Evolutionary conservation across 2,797 vertebrate genomes (phyloP).

Genomic region (Coranthus polyacanthus): DNA sequence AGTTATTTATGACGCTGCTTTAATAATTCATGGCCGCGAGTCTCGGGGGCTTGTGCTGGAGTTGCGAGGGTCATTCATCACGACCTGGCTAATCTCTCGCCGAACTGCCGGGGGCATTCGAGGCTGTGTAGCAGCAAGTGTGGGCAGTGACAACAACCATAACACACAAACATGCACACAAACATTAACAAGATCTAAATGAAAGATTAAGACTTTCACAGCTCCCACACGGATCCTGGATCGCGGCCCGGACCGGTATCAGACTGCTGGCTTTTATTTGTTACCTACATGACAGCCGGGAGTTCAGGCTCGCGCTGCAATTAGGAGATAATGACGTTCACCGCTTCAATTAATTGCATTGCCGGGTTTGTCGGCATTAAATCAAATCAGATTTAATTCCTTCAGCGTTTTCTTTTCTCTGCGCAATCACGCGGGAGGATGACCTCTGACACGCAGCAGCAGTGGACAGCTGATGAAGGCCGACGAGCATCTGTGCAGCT

Average conservation of each 20-base stretch:
- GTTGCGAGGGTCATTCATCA: conserved; percentile 71
- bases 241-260: background rate
- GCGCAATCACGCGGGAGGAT: background rate
- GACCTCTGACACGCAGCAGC: background rate
- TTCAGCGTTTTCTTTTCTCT: conserved; percentile 1
- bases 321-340: conserved; percentile 29
- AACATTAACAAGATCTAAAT: conserved; percentile 60
- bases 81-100: conserved; percentile 64
- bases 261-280: conserved; percentile 24
- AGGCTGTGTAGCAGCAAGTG: conserved; percentile 35
- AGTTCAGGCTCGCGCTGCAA: background rate
- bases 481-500: background rate
- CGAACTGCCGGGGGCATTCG: conserved; percentile 33
- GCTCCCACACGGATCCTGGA: conserved; percentile 11
- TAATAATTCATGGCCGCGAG: conserved; percentile 72
- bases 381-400: conserved; percentile 17
- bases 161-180: conserved; percentile 32
- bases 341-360: conserved; percentile 40
- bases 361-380: background rate
- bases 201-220: conserved; percentile 46
- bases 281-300: conserved; percentile 21
- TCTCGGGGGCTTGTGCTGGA: conserved; percentile 55
- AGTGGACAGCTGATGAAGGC: background rate
- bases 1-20: conserved; percentile 76
- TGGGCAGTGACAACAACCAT: conserved; percentile 40